These are phyloP conservation scores for Clupea harengus DNA, from an alignment of 2,113 vertebrate species.

Conservation along the genomic window DNA sequence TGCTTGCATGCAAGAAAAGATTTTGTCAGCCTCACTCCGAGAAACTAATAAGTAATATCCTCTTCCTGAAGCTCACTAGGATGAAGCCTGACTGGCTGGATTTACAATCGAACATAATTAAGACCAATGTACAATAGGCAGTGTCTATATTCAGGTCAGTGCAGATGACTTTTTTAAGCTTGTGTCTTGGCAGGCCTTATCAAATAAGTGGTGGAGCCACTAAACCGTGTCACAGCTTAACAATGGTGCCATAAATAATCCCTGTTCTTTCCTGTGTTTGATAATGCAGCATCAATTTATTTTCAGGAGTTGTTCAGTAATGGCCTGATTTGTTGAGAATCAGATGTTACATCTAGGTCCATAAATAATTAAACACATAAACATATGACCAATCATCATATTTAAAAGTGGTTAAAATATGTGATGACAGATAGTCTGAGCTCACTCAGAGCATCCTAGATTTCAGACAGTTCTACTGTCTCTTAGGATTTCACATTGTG, in stretches of 20 bases:
- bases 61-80: neutral
- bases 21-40: neutral
- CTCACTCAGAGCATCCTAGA: neutral
- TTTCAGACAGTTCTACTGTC: conserved; percentile 25
- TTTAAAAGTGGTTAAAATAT: conserved; percentile 22
- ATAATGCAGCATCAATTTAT: conserved; percentile 25
- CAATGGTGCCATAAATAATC: neutral
- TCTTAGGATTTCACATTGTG: neutral
- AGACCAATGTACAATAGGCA: conserved; percentile 2
- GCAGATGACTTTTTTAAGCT: neutral
- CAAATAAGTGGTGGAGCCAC: conserved; percentile 7
- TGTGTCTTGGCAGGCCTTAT: conserved; percentile 13
- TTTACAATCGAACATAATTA: conserved; percentile 15
- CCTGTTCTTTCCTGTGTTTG: conserved; percentile 11
- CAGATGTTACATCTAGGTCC: conserved; percentile 21
- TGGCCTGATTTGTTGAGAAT: conserved; percentile 24
- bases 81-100: neutral
- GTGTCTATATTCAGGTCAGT: conserved; percentile 23
- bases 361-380: conserved; percentile 24
- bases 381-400: neutral
- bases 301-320: conserved; percentile 17
- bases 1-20: neutral
- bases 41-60: conserved; percentile 16
- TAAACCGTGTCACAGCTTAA: conserved; percentile 14
- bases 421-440: conserved; percentile 25